Percentiles rank a stretch among this genome's conserved stretches.
These are phyloP conservation scores for Ganaspis brasiliensis DNA, from an alignment of 2,888 invertebrate species.

Conservation along the genomic window DNA sequence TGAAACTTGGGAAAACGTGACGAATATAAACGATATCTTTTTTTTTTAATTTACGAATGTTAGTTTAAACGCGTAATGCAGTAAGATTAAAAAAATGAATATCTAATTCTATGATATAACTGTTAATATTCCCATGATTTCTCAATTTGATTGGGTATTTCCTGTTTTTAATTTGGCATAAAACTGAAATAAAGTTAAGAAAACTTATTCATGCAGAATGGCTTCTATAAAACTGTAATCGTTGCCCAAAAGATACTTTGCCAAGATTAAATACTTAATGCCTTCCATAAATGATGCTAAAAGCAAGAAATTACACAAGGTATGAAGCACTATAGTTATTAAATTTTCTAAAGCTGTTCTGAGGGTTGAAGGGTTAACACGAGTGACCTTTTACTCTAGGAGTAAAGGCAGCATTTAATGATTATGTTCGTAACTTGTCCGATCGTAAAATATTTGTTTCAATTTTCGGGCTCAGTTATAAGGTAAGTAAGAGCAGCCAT, in stretches of 20 bases:
- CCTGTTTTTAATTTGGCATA: too few species aligned
- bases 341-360: neutral
- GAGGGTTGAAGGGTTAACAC: neutral
- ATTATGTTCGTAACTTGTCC: constrained; percentile 67
- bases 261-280: constrained; percentile 20
- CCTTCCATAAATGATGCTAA: constrained; percentile 7
- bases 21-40: too few species aligned
- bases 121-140: too few species aligned
- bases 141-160: too few species aligned
- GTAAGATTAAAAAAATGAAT: too few species aligned
- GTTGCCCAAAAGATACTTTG: neutral
- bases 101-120: too few species aligned
- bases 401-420: constrained; percentile 67
- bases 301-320: constrained; percentile 26
- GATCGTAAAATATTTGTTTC: constrained; percentile 75
- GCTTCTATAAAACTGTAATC: too few species aligned
- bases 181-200: too few species aligned
- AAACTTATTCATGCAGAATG: too few species aligned
- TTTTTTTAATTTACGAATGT: too few species aligned
- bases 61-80: too few species aligned
- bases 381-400: constrained; percentile 7
- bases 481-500: constrained; percentile 14
- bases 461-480: constrained; percentile 63
- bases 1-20: too few species aligned
- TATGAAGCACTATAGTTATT: constrained; percentile 3